Conservation (phyloP, 2,797 vertebrate species). For the Thamnophis elegans region DNA sequence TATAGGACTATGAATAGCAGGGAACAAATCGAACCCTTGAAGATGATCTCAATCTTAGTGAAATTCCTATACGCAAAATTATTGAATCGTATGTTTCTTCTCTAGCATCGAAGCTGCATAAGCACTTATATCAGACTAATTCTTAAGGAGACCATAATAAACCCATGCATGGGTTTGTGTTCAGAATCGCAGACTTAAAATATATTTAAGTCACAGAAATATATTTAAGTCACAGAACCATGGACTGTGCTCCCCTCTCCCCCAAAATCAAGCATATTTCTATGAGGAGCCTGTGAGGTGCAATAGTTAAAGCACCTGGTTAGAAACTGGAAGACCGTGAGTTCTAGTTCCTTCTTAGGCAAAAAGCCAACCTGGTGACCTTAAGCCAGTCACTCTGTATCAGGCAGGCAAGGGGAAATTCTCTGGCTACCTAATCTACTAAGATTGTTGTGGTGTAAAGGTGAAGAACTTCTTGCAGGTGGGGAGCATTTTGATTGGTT, state of each 20-base stretch:
- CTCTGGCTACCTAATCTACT: background rate
- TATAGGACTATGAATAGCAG: background rate
- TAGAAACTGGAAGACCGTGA: background rate
- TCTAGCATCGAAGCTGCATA: background rate
- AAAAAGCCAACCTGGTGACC: background rate
- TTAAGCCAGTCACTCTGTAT: background rate
- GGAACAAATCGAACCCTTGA: background rate
- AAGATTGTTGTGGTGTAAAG: background rate
- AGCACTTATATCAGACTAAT: background rate
- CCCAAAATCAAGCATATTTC: background rate
- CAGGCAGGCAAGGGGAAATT: background rate
- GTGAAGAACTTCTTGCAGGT: background rate
- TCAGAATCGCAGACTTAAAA: background rate
- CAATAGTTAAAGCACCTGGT: background rate
- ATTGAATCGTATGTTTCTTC: background rate
- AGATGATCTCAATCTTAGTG: background rate
- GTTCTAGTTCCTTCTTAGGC: background rate
- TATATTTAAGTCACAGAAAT: too few relatives aligned
- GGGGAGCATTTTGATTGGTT: background rate
- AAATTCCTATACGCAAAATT: background rate
- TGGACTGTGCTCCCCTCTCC: background rate
- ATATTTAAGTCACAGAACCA: too few relatives aligned
- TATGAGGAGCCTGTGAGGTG: background rate
- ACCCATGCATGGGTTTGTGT: background rate
- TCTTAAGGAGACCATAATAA: background rate